phyloP scores from a whole-genome alignment of 2,113 vertebrate genomes.

The Gracilinanus agilis region DNA sequence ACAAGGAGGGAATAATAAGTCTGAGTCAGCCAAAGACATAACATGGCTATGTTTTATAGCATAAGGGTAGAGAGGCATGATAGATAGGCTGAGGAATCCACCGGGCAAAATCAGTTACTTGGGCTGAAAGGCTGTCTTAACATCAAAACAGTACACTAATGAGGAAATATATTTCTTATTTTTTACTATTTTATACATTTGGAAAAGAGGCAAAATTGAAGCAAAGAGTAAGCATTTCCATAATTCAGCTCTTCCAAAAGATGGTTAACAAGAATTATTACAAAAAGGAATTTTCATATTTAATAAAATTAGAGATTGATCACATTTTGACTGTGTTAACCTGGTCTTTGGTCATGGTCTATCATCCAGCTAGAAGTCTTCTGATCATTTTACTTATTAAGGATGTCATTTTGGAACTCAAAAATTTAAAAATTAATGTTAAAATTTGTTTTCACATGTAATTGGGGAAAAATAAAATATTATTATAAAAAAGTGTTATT shows the following conservation, averaged over 20 bases:
- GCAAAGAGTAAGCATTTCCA: background rate
- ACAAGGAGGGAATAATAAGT: background rate
- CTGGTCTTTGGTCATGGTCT: background rate
- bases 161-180: background rate
- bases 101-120: background rate
- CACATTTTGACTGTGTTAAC: background rate
- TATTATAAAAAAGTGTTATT: background rate
- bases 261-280: background rate
- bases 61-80: background rate
- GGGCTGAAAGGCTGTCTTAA: background rate
- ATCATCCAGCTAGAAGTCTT: background rate
- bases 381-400: background rate
- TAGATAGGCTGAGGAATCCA: background rate
- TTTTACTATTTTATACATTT: background rate
- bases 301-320: background rate
- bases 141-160: background rate
- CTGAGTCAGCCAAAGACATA: background rate
- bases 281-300: background rate
- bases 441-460: too few relatives aligned
- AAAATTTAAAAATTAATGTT: too few relatives aligned
- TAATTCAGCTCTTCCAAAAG: background rate
- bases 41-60: background rate
- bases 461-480: too few relatives aligned
- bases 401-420: too few relatives aligned
- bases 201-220: background rate